Evolutionary conservation across 2,113 vertebrate species (phyloP).

Genomic region (Tetraodon nigroviridis): DNA sequence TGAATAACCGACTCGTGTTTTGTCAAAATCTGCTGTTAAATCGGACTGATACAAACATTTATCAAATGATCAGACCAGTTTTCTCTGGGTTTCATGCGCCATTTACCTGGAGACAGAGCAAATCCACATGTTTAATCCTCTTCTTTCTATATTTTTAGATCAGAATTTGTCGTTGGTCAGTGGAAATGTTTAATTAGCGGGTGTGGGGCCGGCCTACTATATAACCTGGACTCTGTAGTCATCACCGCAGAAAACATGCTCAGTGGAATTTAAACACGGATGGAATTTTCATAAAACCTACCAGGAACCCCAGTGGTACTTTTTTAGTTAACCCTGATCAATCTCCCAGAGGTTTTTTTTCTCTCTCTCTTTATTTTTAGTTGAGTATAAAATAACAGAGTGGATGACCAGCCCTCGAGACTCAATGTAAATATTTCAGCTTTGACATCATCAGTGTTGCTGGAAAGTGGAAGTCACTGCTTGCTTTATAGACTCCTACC

Average conservation of each 20-base stretch:
- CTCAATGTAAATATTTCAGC: conserved; percentile 10
- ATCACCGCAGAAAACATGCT: conserved; percentile 25
- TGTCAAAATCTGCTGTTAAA: too few relatives aligned
- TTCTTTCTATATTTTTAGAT: conserved; percentile 46
- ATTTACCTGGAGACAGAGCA: conserved; percentile 40
- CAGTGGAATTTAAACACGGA: not conserved
- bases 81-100: conserved; percentile 9
- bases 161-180: conserved; percentile 48
- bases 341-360: not conserved
- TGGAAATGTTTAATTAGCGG: conserved; percentile 49
- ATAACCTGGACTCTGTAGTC: conserved; percentile 22
- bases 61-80: too few relatives aligned
- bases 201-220: conserved; percentile 23
- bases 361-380: conserved; percentile 12
- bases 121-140: not conserved
- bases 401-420: conserved; percentile 31
- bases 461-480: not conserved
- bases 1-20: too few relatives aligned
- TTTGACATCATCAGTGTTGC: conserved; percentile 1
- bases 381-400: conserved; percentile 5
- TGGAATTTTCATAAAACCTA: not conserved
- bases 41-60: too few relatives aligned
- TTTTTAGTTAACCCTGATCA: too few relatives aligned
- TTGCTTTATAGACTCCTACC: conserved; percentile 6
- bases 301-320: too few relatives aligned